phyloP scores from a whole-genome alignment of 2,113 vertebrate genomes.

The Sula dactylatra region DNA sequence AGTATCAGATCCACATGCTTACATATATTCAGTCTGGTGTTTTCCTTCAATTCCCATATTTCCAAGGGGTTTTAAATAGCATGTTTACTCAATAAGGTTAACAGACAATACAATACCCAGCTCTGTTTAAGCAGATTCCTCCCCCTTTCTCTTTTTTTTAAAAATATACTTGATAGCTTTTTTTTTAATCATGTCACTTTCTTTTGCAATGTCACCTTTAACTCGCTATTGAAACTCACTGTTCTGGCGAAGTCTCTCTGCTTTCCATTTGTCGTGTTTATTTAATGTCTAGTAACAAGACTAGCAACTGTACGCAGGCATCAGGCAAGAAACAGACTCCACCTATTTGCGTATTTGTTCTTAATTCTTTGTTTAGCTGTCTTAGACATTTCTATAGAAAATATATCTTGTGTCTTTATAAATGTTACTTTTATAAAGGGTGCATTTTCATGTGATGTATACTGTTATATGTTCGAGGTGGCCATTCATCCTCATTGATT shows the following conservation, averaged over 20 bases:
- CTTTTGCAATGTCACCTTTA: conserved; percentile 47
- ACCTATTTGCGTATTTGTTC: not conserved
- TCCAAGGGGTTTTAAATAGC: not conserved
- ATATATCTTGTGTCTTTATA: not conserved
- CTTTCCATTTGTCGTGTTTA: not conserved
- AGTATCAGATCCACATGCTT: not conserved
- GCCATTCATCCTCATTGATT: not conserved
- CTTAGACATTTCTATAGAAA: not conserved
- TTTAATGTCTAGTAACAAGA: not conserved
- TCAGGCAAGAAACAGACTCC: not conserved
- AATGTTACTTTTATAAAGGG: not conserved
- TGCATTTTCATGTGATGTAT: not conserved
- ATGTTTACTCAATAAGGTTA: conserved; percentile 30
- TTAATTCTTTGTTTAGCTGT: not conserved
- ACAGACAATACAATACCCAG: not conserved
- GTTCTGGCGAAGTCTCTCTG: not conserved
- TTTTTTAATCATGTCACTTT: conserved; percentile 22
- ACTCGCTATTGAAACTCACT: not conserved
- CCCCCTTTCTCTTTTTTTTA: not conserved
- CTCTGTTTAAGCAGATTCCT: not conserved
- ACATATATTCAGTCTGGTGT: not conserved
- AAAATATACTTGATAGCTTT: not conserved
- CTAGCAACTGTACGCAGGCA: not conserved
- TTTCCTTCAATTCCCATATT: not conserved
- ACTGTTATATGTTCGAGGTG: not conserved